Percentiles rank a stretch among this genome's conserved stretches.
Evolutionary conservation across 1,140 invertebrate genomes (phyloP).

Genomic region (Leptopilina clavipes): DNA sequence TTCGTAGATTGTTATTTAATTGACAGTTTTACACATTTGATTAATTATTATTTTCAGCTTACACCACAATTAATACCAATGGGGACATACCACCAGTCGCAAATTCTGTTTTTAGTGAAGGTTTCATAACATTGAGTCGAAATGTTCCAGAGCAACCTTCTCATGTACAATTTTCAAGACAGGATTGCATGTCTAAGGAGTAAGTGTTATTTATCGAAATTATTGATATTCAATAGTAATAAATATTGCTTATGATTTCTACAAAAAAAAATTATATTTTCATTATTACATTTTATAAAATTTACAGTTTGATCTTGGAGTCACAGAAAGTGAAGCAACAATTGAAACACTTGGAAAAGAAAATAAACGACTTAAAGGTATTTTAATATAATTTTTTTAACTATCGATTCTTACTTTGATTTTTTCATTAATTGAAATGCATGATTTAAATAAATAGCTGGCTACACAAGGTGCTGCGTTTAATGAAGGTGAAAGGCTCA

Average conservation of each 20-base stretch:
- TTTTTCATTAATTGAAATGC: too few relatives aligned
- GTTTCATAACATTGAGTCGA: constrained; percentile 74
- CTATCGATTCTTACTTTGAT: neutral
- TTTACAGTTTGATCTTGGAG: constrained; percentile 75
- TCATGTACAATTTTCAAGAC: constrained; percentile 62
- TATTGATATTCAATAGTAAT: too few relatives aligned
- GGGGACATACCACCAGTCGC: constrained; percentile 63
- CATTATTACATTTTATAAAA: neutral
- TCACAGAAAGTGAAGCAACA: constrained; percentile 80
- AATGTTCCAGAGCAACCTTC: constrained; percentile 64
- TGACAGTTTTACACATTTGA: too few relatives aligned
- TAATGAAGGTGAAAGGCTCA: constrained; percentile 77
- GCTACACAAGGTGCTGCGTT: constrained; percentile 74
- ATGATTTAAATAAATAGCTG: too few relatives aligned
- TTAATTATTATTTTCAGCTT: constrained; percentile 65
- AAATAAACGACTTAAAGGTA: constrained; percentile 81
- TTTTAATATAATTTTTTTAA: constrained; percentile 34
- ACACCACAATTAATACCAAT: constrained; percentile 63
- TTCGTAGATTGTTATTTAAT: too few relatives aligned
- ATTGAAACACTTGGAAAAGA: constrained; percentile 79
- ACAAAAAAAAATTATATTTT: too few relatives aligned
- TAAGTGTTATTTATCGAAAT: constrained; percentile 54
- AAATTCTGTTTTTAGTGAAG: constrained; percentile 65
- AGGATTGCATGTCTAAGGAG: constrained; percentile 72
- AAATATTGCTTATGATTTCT: too few relatives aligned